Conservation (phyloP, 2,113 vertebrate genomes). For the Nesogale talazaci region DNA sequence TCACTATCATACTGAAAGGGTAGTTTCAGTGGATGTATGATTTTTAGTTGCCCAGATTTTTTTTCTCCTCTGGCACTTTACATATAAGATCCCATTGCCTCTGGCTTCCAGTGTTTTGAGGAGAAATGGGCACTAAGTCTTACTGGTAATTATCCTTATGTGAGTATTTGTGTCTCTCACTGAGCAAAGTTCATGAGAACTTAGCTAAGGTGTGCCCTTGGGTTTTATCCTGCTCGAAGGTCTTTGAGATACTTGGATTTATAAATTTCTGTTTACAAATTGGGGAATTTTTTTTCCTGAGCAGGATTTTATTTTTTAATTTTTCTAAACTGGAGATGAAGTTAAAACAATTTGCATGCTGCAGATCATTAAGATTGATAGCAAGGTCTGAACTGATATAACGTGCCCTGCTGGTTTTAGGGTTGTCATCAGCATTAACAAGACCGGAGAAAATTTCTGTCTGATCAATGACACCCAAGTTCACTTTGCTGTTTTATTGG, state of each 20-base stretch:
- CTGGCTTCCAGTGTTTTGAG: neutral
- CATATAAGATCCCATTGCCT: neutral
- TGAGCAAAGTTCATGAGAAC: neutral
- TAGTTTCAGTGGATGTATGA: neutral
- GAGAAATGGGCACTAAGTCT: neutral
- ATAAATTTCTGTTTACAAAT: neutral
- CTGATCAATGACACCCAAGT: too few relatives aligned
- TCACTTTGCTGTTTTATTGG: too few relatives aligned
- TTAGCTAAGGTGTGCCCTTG: neutral
- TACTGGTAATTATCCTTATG: neutral
- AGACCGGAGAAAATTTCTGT: too few relatives aligned
- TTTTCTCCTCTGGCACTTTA: neutral
- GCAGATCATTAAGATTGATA: too few relatives aligned
- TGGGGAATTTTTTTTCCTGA: neutral
- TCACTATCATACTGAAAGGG: neutral
- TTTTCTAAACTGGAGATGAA: too few relatives aligned
- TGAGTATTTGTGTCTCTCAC: neutral
- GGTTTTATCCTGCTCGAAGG: neutral
- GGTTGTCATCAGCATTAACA: too few relatives aligned
- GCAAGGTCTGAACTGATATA: too few relatives aligned
- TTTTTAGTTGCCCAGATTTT: neutral
- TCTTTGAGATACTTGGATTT: neutral
- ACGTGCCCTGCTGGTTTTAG: too few relatives aligned
- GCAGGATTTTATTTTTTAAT: too few relatives aligned
- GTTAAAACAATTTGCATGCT: too few relatives aligned